phyloP scores from a whole-genome alignment of 2,888 invertebrate genomes.

The Venusia cambrica region DNA sequence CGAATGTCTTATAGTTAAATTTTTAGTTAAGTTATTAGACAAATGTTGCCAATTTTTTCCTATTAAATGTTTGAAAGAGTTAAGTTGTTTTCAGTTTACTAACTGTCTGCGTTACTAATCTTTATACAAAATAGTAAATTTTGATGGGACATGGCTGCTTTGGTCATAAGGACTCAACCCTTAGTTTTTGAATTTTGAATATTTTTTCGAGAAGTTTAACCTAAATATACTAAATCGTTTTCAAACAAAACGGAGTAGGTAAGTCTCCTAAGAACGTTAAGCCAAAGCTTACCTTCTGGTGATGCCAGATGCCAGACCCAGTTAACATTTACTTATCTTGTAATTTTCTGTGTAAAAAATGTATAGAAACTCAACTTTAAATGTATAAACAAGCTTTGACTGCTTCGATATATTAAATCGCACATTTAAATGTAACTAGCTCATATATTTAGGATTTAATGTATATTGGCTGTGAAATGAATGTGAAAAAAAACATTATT shows the following conservation, averaged over 20 bases:
- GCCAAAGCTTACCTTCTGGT: too few relatives aligned
- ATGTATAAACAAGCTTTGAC: constrained; percentile 22
- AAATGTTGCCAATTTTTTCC: constrained; percentile 39
- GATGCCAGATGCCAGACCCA: too few relatives aligned
- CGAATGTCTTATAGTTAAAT: constrained; percentile 9
- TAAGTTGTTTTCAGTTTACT: constrained; percentile 23
- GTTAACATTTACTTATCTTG: constrained; percentile 8
- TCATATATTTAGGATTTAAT: constrained; percentile 52
- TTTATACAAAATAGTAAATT: too few relatives aligned
- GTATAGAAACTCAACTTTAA: constrained; percentile 20
- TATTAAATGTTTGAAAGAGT: constrained; percentile 31
- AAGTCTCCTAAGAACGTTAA: too few relatives aligned
- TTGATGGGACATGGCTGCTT: too few relatives aligned
- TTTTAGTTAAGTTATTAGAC: constrained; percentile 19
- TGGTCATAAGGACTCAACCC: too few relatives aligned
- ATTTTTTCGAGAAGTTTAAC: too few relatives aligned
- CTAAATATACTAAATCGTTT: too few relatives aligned
- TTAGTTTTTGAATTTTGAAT: too few relatives aligned
- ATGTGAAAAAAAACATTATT: constrained; percentile 55
- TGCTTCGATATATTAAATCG: constrained; percentile 23
- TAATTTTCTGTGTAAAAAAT: constrained; percentile 16
- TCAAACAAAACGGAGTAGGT: too few relatives aligned
- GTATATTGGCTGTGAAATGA: constrained; percentile 70
- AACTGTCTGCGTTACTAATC: constrained; percentile 34
- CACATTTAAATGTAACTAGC: constrained; percentile 22